A percentile compares a stretch with the other conserved stretches of the same genome.
phyloP scores from a whole-genome alignment of 2,888 invertebrate species.

The Chrysolina haemoptera region DNA sequence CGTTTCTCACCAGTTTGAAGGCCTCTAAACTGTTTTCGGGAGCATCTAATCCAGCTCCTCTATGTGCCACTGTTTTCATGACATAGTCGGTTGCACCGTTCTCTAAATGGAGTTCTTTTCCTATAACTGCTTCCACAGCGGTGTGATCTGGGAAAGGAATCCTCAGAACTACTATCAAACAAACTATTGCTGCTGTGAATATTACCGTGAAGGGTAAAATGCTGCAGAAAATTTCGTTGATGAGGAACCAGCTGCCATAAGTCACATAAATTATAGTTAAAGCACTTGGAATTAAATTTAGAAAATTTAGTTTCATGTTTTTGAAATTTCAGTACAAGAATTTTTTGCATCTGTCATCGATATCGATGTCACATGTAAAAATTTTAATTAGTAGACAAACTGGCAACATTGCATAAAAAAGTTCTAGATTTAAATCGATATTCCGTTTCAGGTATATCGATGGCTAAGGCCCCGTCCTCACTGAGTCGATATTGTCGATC shows the following conservation, averaged over 20 bases:
- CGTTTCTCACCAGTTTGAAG: constrained; percentile 74
- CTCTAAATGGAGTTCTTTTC: constrained; percentile 72
- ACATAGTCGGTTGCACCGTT: constrained; percentile 69
- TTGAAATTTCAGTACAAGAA: background rate
- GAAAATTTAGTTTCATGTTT: constrained; percentile 53
- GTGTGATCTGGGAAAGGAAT: constrained; percentile 69
- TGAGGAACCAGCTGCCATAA: constrained; percentile 61
- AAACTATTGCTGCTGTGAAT: constrained; percentile 57
- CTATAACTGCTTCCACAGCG: constrained; percentile 70
- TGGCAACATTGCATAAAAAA: too few species aligned
- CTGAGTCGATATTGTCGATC: too few species aligned
- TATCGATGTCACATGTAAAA: too few species aligned
- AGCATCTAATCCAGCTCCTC: constrained; percentile 83
- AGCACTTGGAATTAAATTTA: constrained; percentile 53
- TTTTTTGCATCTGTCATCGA: background rate
- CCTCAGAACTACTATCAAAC: constrained; percentile 71
- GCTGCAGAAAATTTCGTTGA: constrained; percentile 61
- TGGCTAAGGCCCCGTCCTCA: too few species aligned
- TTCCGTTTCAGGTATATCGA: too few species aligned
- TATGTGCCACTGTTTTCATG: constrained; percentile 80
- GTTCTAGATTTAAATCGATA: too few species aligned
- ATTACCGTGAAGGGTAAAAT: constrained; percentile 63
- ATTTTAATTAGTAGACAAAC: too few species aligned
- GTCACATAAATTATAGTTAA: constrained; percentile 55
- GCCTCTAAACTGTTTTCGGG: constrained; percentile 87